Conservation (phyloP, 1,140 invertebrate genomes). For the Xylocopa sonorina region DNA sequence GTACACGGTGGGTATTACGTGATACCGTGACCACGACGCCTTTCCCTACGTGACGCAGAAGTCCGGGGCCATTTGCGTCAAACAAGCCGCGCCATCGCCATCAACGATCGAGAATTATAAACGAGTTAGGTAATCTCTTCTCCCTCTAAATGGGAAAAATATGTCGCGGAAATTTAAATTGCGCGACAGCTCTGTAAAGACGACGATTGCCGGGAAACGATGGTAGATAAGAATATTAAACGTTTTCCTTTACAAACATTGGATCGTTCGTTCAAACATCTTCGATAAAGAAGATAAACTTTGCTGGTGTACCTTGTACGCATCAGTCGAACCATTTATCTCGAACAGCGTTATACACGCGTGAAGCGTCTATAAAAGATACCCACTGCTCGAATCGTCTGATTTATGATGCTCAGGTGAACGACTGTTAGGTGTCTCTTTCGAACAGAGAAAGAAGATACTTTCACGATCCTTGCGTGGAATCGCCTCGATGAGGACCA, state of each 20-base stretch:
- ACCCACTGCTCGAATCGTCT: not conserved
- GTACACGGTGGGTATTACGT: constrained; percentile 60
- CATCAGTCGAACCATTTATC: too few relatives aligned
- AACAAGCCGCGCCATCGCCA: constrained; percentile 9
- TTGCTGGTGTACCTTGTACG: not conserved
- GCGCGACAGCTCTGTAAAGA: too few relatives aligned
- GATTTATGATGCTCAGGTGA: not conserved
- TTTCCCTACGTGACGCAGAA: constrained; percentile 31
- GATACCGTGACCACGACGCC: constrained; percentile 40
- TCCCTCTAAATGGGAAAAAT: not conserved
- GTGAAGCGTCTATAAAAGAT: not conserved
- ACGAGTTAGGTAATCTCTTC: not conserved
- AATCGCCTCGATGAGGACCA: not conserved
- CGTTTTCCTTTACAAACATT: too few relatives aligned
- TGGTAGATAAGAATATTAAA: too few relatives aligned
- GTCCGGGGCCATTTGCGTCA: constrained; percentile 12
- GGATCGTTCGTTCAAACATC: not conserved
- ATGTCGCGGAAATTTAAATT: not conserved
- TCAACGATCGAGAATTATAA: not conserved
- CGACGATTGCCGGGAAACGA: too few relatives aligned
- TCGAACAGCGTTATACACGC: too few relatives aligned
- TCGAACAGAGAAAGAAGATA: not conserved
- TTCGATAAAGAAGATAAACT: not conserved
- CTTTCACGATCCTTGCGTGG: not conserved
- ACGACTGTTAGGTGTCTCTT: not conserved